These are phyloP conservation scores for Drosophila mauritiana DNA, from an alignment of 1,140 invertebrate species.

Conservation along the genomic window DNA sequence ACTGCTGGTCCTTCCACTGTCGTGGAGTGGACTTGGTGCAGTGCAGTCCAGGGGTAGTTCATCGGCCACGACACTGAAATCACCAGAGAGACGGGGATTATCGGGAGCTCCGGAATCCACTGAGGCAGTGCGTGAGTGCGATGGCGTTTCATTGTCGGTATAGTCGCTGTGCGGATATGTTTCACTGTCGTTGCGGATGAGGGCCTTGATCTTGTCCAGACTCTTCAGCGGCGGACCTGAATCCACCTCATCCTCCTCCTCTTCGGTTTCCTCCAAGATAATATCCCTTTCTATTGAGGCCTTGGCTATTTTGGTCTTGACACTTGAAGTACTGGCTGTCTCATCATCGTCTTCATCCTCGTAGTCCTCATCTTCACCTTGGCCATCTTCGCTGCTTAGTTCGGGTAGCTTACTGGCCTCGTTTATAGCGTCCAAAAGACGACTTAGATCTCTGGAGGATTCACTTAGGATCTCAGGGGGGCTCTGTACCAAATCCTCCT, in stretches of 20 bases:
- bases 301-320: slow-evolving; percentile 69
- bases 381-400: slow-evolving; percentile 47
- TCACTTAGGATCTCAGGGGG: slow-evolving; percentile 38
- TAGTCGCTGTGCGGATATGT: slow-evolving; percentile 75
- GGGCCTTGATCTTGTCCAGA: slow-evolving; percentile 68
- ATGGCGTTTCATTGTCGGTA: slow-evolving; percentile 60
- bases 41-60: slow-evolving; percentile 66
- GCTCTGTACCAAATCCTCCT: slow-evolving; percentile 47
- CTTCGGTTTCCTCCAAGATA: slow-evolving; percentile 46
- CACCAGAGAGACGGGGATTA: slow-evolving; percentile 36
- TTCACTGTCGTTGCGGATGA: slow-evolving; percentile 72
- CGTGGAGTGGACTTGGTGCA: slow-evolving; percentile 61
- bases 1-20: slow-evolving; percentile 65
- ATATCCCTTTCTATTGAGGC: slow-evolving; percentile 70
- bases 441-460: slow-evolving; percentile 52
- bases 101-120: slow-evolving; percentile 49
- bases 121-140: slow-evolving; percentile 71
- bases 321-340: slow-evolving; percentile 67
- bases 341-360: slow-evolving; percentile 65
- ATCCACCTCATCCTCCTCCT: slow-evolving; percentile 21
- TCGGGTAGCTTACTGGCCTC: slow-evolving; percentile 50
- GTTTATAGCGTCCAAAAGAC: slow-evolving; percentile 61
- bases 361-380: slow-evolving; percentile 31
- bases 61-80: slow-evolving; percentile 78
- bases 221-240: slow-evolving; percentile 17